Conservation (phyloP, 2,888 invertebrate species). For the Netelia inedita region DNA sequence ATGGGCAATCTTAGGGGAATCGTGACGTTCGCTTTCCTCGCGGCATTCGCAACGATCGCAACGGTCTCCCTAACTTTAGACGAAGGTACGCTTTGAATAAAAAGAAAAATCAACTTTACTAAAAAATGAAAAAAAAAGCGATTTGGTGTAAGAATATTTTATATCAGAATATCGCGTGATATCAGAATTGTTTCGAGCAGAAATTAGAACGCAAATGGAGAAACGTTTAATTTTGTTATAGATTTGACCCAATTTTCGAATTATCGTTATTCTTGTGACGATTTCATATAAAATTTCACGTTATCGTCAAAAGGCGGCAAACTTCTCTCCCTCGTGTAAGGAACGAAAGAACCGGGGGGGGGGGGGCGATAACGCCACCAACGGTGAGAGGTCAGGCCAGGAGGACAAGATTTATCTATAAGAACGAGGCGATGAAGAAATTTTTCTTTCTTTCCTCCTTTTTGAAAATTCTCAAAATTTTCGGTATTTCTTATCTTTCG, state of each 20-base stretch:
- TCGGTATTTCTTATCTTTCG: slow-evolving; percentile 26
- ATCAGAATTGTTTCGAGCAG: neutral
- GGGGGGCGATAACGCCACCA: slow-evolving; percentile 44
- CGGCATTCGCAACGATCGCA: slow-evolving; percentile 71
- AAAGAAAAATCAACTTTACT: neutral
- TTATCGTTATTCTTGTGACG: slow-evolving; percentile 24
- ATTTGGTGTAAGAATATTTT: neutral
- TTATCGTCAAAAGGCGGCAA: neutral
- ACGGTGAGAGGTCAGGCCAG: slow-evolving; percentile 47
- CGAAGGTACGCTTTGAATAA: slow-evolving; percentile 74
- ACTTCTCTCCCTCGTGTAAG: neutral
- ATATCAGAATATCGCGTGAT: neutral
- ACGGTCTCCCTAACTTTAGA: slow-evolving; percentile 76
- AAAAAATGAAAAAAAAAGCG: neutral
- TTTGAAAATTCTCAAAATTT: slow-evolving; percentile 5
- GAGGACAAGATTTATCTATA: slow-evolving; percentile 56
- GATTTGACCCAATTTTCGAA: slow-evolving; percentile 43
- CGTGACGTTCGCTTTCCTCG: slow-evolving; percentile 67
- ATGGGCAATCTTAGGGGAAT: slow-evolving; percentile 65
- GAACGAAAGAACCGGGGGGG: slow-evolving; percentile 20
- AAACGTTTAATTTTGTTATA: neutral
- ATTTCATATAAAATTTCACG: slow-evolving; percentile 7
- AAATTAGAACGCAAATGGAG: neutral
- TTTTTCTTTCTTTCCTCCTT: slow-evolving; percentile 7
- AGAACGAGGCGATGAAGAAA: slow-evolving; percentile 36